Evolutionary conservation across 2,888 invertebrate genomes (phyloP), one percentile per base, ranked within the genome.

Genomic region (Phyllotreta cruciferae): DNA sequence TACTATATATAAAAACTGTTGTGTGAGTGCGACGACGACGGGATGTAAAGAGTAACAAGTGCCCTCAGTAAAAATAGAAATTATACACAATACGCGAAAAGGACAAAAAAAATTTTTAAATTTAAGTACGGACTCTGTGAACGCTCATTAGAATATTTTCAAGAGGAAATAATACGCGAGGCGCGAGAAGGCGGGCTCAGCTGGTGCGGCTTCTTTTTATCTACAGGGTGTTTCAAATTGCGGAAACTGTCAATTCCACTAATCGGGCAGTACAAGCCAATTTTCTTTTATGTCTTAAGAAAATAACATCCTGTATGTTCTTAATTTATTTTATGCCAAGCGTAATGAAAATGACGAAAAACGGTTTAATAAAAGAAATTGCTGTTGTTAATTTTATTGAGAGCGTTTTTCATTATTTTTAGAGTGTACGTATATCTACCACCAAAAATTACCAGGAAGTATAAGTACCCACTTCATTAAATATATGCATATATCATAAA

Each of bases 71-170:
- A 58, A 42, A 52, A 56, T 54, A 60, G 38, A 60, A 24, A 45
- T 47, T 60, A 60, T 60, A 64, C 64, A 64, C 54, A 70, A 65
- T 62, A 64, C 56, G 58, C 39, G 41, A 58, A 60, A 67, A 68
- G 63, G 71, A 71, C 69, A 61, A 68, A 72, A 75, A 76, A 75
- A 75, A 75, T 65, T 65, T 50, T 64, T 56, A 62, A 66, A 66
- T 66, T 55, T 62, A 66, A 60, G 60, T 52, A 60, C 36, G 42
- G 60, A 60, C 60, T 60, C 60, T 60, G 65, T 54, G 62, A 66
- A 61, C 61, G 62, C 56, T 50, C 56, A 41, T 49, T 24, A 50
- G 24, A 49, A 50, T 42, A 42, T 62, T 55, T 66, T 60, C 63
- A 60, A 60, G 60, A 60, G 60, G 60, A 60, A 54, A 36, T 35